A percentile compares a stretch with the other conserved stretches of the same genome.
phyloP scores from a whole-genome alignment of 2,797 vertebrate genomes.

The Coccyzus lansbergi region DNA sequence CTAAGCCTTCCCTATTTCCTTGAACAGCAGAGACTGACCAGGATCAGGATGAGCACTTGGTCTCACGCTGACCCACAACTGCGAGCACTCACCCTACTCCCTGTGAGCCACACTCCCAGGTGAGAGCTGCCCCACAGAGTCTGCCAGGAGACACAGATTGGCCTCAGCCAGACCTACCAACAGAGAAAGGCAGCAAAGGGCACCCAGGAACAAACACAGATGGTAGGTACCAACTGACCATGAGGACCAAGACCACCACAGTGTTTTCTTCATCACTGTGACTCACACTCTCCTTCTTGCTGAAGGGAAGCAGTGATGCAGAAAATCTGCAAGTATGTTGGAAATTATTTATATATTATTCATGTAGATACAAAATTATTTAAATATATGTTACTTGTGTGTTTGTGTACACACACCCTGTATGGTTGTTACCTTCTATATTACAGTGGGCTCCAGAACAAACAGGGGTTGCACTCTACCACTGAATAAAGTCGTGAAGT shows the following conservation, averaged over 20 bases:
- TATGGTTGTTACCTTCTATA: neutral
- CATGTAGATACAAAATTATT: neutral
- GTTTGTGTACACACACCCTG: fast-evolving
- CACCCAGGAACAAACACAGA: neutral
- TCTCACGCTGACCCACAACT: neutral
- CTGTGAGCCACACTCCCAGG: neutral
- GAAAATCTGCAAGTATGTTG: neutral
- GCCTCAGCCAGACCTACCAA: neutral
- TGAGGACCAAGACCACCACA: neutral
- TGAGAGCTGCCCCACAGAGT: fast-evolving
- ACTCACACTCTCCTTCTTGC: neutral
- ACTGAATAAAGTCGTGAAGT: neutral
- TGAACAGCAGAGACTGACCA: neutral
- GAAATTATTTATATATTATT: neutral
- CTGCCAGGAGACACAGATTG: neutral
- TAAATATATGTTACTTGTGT: neutral
- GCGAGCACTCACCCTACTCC: neutral
- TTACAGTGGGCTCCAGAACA: neutral
- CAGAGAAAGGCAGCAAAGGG: neutral
- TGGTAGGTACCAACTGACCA: neutral
- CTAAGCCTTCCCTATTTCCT: neutral
- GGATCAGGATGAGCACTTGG: neutral
- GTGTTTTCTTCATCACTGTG: neutral
- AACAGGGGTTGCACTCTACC: neutral
- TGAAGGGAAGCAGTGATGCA: neutral